Conservation (phyloP, 2,113 vertebrate species). For the Corythornis vintsioides region DNA sequence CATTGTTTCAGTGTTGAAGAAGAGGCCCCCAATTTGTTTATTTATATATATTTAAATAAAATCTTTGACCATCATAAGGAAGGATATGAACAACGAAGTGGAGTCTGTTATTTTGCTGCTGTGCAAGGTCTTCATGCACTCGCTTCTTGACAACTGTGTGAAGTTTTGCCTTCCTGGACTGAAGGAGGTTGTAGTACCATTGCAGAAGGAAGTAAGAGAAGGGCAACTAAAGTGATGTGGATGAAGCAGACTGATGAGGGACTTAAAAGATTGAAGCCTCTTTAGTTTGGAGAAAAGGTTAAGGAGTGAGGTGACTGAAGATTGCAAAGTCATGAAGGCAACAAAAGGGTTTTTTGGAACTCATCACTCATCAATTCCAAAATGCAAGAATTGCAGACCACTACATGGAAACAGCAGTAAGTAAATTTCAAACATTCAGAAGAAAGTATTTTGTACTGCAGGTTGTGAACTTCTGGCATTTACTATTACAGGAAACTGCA, state of each 20-base stretch:
- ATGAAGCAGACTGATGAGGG: neutral
- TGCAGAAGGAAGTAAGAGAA: neutral
- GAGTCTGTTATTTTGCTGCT: neutral
- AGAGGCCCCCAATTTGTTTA: neutral
- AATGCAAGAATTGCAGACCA: neutral
- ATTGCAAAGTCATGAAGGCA: neutral
- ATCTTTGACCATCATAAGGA: neutral
- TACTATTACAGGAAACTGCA: neutral
- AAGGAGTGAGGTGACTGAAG: neutral
- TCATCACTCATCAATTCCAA: accelerated
- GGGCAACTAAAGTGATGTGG: neutral
- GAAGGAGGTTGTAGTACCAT: neutral
- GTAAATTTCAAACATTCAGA: neutral
- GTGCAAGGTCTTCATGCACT: neutral
- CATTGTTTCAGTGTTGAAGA: neutral
- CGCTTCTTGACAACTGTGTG: accelerated
- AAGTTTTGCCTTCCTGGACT: neutral
- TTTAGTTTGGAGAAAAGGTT: neutral
- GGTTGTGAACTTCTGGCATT: neutral
- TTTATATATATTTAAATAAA: neutral
- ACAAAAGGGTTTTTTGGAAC: neutral
- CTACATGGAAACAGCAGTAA: neutral
- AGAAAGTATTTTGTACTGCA: neutral
- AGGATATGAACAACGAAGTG: neutral
- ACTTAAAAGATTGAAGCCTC: neutral